phyloP scores from a whole-genome alignment of 30 jellyfish, hydroid and myxozoan species.

The Aurelia sp. region DNA sequence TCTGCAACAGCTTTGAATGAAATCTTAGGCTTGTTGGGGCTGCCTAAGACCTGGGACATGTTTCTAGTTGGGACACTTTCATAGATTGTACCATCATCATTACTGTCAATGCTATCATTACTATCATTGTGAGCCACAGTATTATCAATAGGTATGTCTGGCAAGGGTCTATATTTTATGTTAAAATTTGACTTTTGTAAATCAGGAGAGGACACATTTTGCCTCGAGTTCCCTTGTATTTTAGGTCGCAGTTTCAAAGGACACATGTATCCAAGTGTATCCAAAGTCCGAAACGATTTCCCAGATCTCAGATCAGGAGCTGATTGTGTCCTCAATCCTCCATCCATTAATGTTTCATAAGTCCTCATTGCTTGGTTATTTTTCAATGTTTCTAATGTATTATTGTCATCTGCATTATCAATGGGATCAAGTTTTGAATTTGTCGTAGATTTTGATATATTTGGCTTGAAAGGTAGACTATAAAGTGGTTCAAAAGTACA shows the following conservation, averaged over 20 bases:
- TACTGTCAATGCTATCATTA: not conserved
- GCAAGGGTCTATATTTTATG: conserved; percentile 81
- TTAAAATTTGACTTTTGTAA: conserved; percentile 1
- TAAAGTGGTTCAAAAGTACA: conserved; percentile 65
- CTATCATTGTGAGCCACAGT: conserved; percentile 5
- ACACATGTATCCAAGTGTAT: conserved; percentile 61
- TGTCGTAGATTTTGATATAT: not conserved
- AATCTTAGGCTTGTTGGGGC: conserved; percentile 35
- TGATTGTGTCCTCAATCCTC: conserved; percentile 65
- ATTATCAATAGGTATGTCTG: conserved; percentile 74
- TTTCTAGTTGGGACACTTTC: conserved; percentile 36
- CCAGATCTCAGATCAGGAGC: conserved; percentile 63
- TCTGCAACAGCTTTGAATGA: conserved; percentile 88
- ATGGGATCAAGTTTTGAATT: not conserved
- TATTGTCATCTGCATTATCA: not conserved
- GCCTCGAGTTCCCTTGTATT: not conserved
- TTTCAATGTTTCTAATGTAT: conserved; percentile 16
- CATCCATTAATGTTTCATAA: conserved; percentile 4
- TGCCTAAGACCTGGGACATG: not conserved
- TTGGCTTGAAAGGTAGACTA: conserved; percentile 78
- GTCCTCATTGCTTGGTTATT: conserved; percentile 6
- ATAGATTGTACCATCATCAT: conserved; percentile 35
- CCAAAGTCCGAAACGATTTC: conserved; percentile 35
- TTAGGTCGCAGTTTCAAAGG: conserved; percentile 6
- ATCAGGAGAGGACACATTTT: conserved; percentile 50